Evolutionary conservation across 2,888 invertebrate species (phyloP).

Genomic region (Aleiodes alternator): DNA sequence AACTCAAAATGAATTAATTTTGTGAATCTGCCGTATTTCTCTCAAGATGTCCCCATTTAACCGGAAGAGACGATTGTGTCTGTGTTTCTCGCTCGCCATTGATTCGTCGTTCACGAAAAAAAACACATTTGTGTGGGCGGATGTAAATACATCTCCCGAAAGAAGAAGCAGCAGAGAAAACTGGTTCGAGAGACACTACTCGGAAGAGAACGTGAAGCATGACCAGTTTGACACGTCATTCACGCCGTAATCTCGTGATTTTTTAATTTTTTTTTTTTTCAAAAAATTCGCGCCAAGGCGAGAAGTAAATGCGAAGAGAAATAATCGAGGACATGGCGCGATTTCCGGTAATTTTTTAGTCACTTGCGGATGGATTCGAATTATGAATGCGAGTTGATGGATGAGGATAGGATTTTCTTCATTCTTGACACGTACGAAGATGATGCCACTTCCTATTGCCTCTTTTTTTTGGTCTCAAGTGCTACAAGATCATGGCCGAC

Average conservation of each 20-base stretch:
- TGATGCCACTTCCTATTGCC: too few species aligned
- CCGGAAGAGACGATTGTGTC: not conserved
- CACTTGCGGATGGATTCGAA: not conserved
- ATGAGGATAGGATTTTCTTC: too few species aligned
- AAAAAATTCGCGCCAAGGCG: not conserved
- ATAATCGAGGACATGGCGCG: slow-evolving; percentile 5
- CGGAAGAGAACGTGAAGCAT: not conserved
- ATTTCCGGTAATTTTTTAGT: slow-evolving; percentile 21
- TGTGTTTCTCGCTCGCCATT: not conserved
- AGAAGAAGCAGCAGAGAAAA: slow-evolving; percentile 17
- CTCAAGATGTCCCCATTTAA: slow-evolving; percentile 10
- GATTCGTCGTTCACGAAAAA: not conserved
- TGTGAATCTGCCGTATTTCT: too few species aligned
- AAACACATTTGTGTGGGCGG: slow-evolving; percentile 28
- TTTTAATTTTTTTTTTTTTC: not conserved
- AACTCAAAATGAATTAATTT: slow-evolving; percentile 17
- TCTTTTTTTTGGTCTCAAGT: too few species aligned
- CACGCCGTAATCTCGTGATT: not conserved
- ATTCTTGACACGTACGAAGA: too few species aligned
- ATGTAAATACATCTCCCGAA: slow-evolving; percentile 32
- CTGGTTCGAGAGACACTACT: slow-evolving; percentile 39
- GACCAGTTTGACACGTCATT: slow-evolving; percentile 11
- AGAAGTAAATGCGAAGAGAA: not conserved
- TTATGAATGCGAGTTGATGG: not conserved
- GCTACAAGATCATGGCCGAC: too few species aligned